phyloP scores from a whole-genome alignment of 2,797 vertebrate species.

The Dromococcyx pavoninus region DNA sequence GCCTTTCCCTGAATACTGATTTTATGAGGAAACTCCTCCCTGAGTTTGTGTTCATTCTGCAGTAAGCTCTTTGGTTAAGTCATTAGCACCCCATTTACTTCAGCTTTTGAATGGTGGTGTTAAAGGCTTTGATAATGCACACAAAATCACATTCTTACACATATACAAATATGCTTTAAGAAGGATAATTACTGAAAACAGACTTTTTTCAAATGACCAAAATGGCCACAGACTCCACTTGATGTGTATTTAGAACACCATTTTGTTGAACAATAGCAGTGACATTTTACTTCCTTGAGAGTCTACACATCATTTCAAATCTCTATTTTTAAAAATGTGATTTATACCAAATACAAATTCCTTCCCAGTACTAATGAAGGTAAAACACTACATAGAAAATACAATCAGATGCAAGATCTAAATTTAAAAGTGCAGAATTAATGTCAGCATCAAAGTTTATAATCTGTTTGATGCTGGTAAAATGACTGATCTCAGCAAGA shows the following conservation, averaged over 20 bases:
- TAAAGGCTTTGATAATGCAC: neutral
- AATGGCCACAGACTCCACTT: neutral
- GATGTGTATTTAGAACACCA: neutral
- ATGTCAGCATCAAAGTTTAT: neutral
- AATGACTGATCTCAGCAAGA: neutral
- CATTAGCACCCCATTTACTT: neutral
- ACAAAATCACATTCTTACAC: neutral
- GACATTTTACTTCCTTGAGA: neutral
- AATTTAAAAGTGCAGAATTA: neutral
- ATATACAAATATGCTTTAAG: neutral
- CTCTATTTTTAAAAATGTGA: neutral
- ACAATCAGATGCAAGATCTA: neutral
- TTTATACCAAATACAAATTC: neutral
- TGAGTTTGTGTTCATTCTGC: neutral
- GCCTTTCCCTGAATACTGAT: neutral
- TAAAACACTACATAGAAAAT: neutral
- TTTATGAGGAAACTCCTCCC: neutral
- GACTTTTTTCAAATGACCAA: neutral
- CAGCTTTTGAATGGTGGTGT: neutral
- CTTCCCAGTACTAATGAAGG: neutral
- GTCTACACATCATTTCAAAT: neutral
- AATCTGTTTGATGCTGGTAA: neutral
- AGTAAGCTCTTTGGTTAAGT: neutral
- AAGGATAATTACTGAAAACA: neutral
- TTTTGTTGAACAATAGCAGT: neutral